Evolutionary conservation across 2,113 vertebrate species (phyloP).

Genomic region (Nyctibius bracteatus): DNA sequence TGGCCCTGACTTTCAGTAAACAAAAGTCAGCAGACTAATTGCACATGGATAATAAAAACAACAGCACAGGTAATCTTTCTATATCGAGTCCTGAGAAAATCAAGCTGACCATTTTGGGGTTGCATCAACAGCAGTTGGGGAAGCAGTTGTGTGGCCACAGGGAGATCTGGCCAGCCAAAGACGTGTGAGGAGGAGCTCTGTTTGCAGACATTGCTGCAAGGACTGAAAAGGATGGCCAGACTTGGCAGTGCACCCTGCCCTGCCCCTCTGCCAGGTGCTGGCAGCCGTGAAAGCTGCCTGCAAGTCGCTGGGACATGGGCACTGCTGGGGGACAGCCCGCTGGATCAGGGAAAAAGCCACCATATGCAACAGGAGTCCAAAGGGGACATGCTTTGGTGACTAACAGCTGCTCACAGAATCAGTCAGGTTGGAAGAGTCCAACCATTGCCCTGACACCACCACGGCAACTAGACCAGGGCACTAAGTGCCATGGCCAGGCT

Average conservation of each 20-base stretch:
- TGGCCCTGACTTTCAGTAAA: background rate
- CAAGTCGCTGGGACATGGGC: background rate
- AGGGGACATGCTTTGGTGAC: background rate
- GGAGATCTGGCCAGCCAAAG: background rate
- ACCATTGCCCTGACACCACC: too few relatives aligned
- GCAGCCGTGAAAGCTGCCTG: background rate
- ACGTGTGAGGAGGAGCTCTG: fast-evolving
- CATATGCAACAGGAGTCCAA: too few relatives aligned
- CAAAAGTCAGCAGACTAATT: background rate
- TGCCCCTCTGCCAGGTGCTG: background rate
- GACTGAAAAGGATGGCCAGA: background rate
- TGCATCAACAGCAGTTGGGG: background rate
- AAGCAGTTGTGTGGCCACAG: fast-evolving
- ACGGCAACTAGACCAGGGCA: too few relatives aligned
- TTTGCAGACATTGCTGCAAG: background rate
- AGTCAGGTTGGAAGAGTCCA: too few relatives aligned
- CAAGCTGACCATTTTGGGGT: background rate
- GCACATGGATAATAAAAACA: background rate
- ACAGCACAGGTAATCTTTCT: background rate
- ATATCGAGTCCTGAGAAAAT: background rate
- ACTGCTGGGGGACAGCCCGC: background rate
- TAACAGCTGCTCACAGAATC: background rate
- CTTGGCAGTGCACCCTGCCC: background rate
- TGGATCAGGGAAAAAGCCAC: background rate
- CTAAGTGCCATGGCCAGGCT: too few relatives aligned